phyloP scores from a whole-genome alignment of 1,140 invertebrate genomes.

The Leptopilina boulardi region DNA sequence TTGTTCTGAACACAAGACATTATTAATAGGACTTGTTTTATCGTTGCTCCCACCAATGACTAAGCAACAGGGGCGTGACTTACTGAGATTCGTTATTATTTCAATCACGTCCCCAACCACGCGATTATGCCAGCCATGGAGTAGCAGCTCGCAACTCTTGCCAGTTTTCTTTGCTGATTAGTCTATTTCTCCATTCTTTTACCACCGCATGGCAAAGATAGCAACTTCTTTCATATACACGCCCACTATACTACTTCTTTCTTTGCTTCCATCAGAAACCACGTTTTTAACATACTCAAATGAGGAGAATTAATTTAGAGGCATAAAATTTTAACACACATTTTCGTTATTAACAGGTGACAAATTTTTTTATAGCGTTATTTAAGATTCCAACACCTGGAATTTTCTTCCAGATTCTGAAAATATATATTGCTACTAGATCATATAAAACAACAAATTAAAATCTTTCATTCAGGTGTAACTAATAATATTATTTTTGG shows the following conservation, averaged over 20 bases:
- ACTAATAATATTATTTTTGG: too few relatives aligned
- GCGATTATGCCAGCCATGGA: conserved; percentile 18
- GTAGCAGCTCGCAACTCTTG: background rate
- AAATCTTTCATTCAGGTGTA: too few relatives aligned
- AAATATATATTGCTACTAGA: too few relatives aligned
- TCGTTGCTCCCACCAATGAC: conserved; percentile 25
- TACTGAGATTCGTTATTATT: conserved; percentile 33
- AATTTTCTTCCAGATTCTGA: too few relatives aligned
- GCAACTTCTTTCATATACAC: conserved; percentile 20
- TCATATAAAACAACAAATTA: too few relatives aligned
- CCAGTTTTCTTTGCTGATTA: conserved; percentile 20
- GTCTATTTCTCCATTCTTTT: conserved; percentile 17
- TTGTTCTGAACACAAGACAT: background rate
- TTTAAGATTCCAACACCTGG: too few relatives aligned
- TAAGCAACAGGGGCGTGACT: conserved; percentile 27
- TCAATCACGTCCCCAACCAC: conserved; percentile 31
- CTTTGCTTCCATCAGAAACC: too few relatives aligned
- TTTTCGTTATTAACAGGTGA: too few relatives aligned
- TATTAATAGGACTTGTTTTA: conserved; percentile 30
- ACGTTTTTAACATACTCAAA: too few relatives aligned
- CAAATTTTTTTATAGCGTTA: too few relatives aligned
- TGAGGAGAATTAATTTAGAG: too few relatives aligned
- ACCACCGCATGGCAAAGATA: conserved; percentile 8
- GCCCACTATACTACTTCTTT: conserved; percentile 13
- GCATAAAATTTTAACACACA: too few relatives aligned